These are phyloP conservation scores for Coreoperca whiteheadi DNA, from an alignment of 2,113 vertebrate species.

Conservation along the genomic window DNA sequence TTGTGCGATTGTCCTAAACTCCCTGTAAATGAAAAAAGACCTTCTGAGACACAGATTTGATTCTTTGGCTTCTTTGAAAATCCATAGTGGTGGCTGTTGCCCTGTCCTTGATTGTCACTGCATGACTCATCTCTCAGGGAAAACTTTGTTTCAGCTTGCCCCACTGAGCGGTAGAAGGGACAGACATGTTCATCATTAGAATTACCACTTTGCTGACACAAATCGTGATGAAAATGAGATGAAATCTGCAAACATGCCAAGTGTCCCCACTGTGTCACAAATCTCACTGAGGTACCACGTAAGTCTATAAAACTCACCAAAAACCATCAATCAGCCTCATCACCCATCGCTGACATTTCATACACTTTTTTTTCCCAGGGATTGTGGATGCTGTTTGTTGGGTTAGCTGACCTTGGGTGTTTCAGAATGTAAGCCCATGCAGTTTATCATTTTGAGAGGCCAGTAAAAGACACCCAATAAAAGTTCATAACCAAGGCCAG, in stretches of 20 bases:
- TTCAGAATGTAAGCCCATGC: conserved; percentile 30
- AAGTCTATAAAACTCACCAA: conserved; percentile 25
- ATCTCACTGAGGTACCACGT: not conserved
- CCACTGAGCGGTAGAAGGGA: conserved; percentile 20
- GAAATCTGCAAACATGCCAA: conserved; percentile 26
- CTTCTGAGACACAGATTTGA: conserved; percentile 22
- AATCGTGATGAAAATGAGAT: conserved; percentile 21
- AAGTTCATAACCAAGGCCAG: conserved; percentile 45
- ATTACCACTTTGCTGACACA: conserved; percentile 4
- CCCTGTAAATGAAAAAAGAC: conserved; percentile 16
- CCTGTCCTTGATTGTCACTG: conserved; percentile 49
- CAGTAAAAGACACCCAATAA: conserved; percentile 63
- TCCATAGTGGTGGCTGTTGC: conserved; percentile 4
- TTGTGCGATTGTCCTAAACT: conserved; percentile 40
- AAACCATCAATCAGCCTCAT: conserved; percentile 31
- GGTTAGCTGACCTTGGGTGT: conserved; percentile 54
- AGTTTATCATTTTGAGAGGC: conserved; percentile 51
- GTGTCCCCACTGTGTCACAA: not conserved
- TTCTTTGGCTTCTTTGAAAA: conserved; percentile 42
- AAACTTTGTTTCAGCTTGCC: not conserved
- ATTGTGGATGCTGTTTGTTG: conserved; percentile 39
- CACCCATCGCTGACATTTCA: not conserved
- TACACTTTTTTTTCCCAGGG: not conserved
- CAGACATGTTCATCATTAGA: conserved; percentile 49
- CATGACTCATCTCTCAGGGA: conserved; percentile 13